Evolutionary conservation across 1,140 invertebrate species (phyloP), one percentile per base, ranked within the genome.

Genomic region (Ceratosolen fusciceps): DNA sequence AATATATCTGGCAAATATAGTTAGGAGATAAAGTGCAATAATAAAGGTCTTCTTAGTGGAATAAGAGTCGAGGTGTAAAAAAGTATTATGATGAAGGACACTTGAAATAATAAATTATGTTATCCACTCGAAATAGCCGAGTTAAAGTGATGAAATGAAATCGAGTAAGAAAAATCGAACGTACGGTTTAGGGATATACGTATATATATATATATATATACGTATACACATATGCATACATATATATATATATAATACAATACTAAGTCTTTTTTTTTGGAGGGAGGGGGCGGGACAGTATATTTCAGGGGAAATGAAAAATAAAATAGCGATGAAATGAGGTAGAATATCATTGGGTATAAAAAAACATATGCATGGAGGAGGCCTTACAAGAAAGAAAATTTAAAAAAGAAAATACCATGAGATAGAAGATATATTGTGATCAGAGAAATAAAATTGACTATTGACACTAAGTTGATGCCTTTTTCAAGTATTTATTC

Each of bases 381-480:
- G 29, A 16, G 14, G 58, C 26, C 19, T 52, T 65, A 37, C 14
- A 10, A 0, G 31, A 37, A 65, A n/a, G 60, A 37, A 65, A 65
- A 65, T 65, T 62, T 31, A 62, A 62, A 62, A 14, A 31, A 19
- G 16, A 16, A 37, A 7, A 65, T 4, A 65, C 37, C 31, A 10
- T 7, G 31, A 37, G 34, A 65, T 65, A 21, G 60, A 65, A 65
- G n/a, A 60, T 26, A 31, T 60, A 60, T 60, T 16, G 58, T 60
- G 58, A 26, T 60, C 29, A 60, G 31, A 60, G 58, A 31, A 60
- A 60, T 60, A 60, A 60, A 31, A 60, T 29, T 60, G 26, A 60
- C 12, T 31, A 60, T 60, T 31, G 58, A 60, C 26, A 60, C 29
- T 60, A 60, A 0, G 26, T 31, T 31, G 29, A 34, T 31, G 5